Evolutionary conservation across 2,113 vertebrate species (phyloP), one percentile per base, ranked within the genome.

Genomic region (Grammomys dolichurus): DNA sequence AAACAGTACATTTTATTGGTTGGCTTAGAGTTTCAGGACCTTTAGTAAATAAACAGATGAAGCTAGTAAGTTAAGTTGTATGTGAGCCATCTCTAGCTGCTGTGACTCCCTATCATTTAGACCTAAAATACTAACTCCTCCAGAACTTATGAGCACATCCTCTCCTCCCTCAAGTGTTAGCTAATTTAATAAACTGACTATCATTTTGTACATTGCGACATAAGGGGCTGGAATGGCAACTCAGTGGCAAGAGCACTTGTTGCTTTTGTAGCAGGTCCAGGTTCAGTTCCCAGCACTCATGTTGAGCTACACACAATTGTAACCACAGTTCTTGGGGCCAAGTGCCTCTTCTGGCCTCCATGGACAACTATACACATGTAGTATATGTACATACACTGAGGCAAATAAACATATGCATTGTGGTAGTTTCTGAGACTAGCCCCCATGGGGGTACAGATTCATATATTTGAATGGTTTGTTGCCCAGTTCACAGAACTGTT

Each of bases 1-100:
- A 92, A 90, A 87, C n/a, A 65, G 28, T 51, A 26, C 58, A 28
- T 58, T 40, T 86, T 86, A 14, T 22, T 73, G 46, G 11, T 40
- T 90, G 10, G 20, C 26, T 36, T 77, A 76, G 26, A 88, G 40
- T 85, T 84, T 78, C 31, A 75, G n/a, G n/a, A 76, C 33, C 43
- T 86, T 92, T 76, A 40, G 9, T 82, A 94, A 89, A 73, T 87
- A 95, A 94, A 69, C 2, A 85, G 7, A 96, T 16, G 13, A 65
- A 87, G 73, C 6, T 54, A 58, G 16, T 31, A 86, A 69, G 13
- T 91, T 81, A 94, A 86, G 40, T 28, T 82, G 46, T 69, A 70
- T 48, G 6, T 90, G 46, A 78, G 9, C 16, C 77, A 16, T 54
- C 31, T 85, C 2, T 22, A 93, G 22, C 5, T 26, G 19, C 17